phyloP scores from a whole-genome alignment of 2,113 vertebrate species.

The Gymnorhina tibicen region DNA sequence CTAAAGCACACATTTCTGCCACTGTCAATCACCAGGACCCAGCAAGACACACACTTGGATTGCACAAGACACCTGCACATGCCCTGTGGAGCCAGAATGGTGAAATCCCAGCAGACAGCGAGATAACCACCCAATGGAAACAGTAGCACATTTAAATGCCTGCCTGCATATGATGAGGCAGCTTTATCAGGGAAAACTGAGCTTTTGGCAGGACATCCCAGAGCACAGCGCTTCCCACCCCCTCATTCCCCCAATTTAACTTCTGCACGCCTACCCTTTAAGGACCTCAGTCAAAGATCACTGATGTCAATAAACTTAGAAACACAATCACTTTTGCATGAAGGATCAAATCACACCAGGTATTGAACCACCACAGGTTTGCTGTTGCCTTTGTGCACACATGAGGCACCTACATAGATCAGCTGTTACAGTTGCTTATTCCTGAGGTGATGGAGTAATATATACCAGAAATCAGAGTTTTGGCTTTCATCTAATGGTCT shows the following conservation, averaged over 20 bases:
- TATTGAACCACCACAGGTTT: background rate
- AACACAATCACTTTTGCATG: background rate
- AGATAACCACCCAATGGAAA: background rate
- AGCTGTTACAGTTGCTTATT: background rate
- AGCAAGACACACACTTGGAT: background rate
- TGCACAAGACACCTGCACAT: background rate
- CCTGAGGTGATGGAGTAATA: background rate
- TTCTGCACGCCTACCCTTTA: background rate
- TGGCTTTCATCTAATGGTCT: background rate
- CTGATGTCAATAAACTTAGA: background rate
- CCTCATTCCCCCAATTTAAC: background rate
- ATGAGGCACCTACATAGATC: background rate
- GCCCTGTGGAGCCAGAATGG: background rate
- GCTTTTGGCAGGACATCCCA: background rate
- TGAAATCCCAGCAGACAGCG: background rate
- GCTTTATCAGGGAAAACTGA: background rate
- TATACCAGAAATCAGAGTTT: background rate
- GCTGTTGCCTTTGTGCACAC: background rate
- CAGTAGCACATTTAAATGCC: background rate
- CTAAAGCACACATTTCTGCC: background rate
- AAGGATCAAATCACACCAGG: background rate
- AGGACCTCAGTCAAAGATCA: background rate
- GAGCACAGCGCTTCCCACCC: background rate
- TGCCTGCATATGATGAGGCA: background rate
- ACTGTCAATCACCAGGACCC: background rate